phyloP scores from a whole-genome alignment of 2,888 invertebrate genomes.

The Seira ritae region DNA sequence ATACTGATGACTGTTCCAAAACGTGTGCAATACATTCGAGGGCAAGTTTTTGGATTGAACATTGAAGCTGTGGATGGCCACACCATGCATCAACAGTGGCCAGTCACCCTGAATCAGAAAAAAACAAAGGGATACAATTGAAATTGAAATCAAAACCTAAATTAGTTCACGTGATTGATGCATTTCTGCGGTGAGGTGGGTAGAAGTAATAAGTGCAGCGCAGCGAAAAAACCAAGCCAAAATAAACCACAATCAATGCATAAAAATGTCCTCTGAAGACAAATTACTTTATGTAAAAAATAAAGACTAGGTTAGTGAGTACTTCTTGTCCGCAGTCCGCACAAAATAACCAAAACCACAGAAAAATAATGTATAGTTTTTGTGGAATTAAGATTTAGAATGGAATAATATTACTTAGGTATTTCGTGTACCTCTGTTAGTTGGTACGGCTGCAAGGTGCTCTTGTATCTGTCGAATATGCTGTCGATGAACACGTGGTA shows the following conservation, averaged over 20 bases:
- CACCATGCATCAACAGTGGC: conserved; percentile 26
- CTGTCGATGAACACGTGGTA: conserved; percentile 89
- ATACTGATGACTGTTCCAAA: conserved; percentile 87
- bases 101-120: conserved; percentile 31
- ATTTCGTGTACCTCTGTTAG: conserved; percentile 29
- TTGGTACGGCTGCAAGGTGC: conserved; percentile 77
- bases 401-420: background rate
- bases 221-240: no score
- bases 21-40: conserved; percentile 81
- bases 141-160: background rate
- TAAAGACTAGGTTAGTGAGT: no score
- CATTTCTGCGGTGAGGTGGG: no score
- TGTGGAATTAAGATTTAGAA: no score
- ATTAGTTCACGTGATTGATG: no score
- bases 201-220: no score
- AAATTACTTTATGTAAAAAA: no score
- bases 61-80: background rate
- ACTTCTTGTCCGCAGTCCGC: no score
- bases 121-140: background rate
- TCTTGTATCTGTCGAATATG: conserved; percentile 85
- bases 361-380: no score
- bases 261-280: no score
- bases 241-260: no score
- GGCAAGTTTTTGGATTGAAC: conserved; percentile 61
- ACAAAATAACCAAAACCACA: no score